These are phyloP conservation scores for Nasonia giraulti DNA, from an alignment of 1,140 invertebrate species.

Conservation along the genomic window DNA sequence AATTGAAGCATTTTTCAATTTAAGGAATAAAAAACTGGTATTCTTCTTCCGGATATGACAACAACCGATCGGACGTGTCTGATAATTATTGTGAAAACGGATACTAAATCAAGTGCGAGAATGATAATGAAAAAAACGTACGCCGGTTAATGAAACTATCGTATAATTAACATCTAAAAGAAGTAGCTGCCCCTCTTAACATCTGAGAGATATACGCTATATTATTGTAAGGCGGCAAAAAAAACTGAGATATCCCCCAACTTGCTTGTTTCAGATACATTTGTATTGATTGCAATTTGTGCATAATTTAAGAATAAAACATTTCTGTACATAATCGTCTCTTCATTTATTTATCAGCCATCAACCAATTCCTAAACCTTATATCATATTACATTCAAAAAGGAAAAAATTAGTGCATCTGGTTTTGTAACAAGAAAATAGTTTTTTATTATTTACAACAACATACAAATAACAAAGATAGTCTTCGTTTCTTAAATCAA, in stretches of 20 bases:
- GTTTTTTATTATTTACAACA: constrained; percentile 47
- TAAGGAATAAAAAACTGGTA: constrained; percentile 60
- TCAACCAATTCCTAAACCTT: background rate
- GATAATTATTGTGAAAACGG: constrained; percentile 68
- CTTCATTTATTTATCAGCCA: constrained; percentile 14
- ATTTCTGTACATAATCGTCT: constrained; percentile 74
- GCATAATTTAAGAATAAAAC: constrained; percentile 77
- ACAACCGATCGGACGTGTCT: constrained; percentile 74
- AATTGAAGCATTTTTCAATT: constrained; percentile 61
- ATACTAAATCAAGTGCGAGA: constrained; percentile 50
- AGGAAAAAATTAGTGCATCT: background rate
- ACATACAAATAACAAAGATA: constrained; percentile 48
- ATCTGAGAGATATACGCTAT: constrained; percentile 63
- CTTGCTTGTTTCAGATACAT: constrained; percentile 77
- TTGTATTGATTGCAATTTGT: constrained; percentile 77
- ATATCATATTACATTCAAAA: background rate
- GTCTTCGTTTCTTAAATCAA: constrained; percentile 19
- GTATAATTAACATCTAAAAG: constrained; percentile 68
- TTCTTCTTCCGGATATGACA: constrained; percentile 75
- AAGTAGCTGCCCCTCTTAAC: constrained; percentile 70
- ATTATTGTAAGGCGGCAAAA: constrained; percentile 69
- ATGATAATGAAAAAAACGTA: constrained; percentile 61
- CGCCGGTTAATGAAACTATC: constrained; percentile 67
- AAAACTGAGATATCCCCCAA: constrained; percentile 75
- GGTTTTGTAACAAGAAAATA: constrained; percentile 47